A percentile compares a stretch with the other conserved stretches of the same genome.
These are phyloP conservation scores for Acrocephalus arundinaceus DNA, from an alignment of 2,113 vertebrate genomes.

Conservation along the genomic window DNA sequence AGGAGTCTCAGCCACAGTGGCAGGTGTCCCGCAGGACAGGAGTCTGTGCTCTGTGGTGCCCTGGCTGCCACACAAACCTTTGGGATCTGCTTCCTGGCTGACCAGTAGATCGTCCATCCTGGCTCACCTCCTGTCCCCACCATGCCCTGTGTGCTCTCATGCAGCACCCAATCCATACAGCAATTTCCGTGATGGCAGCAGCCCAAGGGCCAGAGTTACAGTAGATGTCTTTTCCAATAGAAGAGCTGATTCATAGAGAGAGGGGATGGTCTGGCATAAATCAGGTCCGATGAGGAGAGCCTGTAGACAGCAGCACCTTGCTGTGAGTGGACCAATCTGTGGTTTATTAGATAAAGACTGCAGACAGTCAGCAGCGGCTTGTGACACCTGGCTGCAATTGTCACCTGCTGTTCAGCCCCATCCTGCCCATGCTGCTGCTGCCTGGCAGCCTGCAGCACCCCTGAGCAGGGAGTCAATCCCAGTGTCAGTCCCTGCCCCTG, in stretches of 20 bases:
- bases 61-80: fast-evolving
- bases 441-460: background rate
- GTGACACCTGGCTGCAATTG: background rate
- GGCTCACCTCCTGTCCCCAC: background rate
- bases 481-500: background rate
- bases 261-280: constrained; percentile 12
- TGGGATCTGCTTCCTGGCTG: background rate
- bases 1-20: background rate
- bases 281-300: background rate
- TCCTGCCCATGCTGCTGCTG: background rate
- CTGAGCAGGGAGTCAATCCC: background rate
- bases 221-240: background rate
- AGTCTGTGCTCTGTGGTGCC: background rate
- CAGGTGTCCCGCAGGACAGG: background rate
- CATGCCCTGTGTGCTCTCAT: fast-evolving
- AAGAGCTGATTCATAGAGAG: constrained; percentile 33
- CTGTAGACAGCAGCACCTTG: constrained; percentile 15
- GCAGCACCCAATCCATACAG: background rate
- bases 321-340: background rate
- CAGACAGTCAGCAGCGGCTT: background rate
- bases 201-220: background rate
- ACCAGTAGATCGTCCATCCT: background rate
- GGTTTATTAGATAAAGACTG: constrained; percentile 21
- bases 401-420: background rate
- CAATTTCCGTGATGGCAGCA: constrained; percentile 29